These are phyloP conservation scores for Avahi laniger DNA, from an alignment of 2,797 vertebrate genomes.

Conservation along the genomic window DNA sequence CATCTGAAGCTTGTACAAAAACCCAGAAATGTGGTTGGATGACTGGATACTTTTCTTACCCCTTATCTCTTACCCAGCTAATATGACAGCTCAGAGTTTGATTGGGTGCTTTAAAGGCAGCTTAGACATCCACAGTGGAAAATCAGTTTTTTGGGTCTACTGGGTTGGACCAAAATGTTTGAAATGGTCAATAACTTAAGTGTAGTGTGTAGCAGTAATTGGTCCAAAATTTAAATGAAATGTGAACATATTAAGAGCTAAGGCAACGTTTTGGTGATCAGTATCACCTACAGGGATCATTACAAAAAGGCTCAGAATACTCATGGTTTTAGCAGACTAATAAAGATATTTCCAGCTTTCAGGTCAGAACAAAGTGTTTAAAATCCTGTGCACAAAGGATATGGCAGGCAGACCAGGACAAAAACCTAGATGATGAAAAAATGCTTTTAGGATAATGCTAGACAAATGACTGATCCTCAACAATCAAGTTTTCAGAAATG, in stretches of 20 bases:
- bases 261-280: neutral
- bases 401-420: neutral
- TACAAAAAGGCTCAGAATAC: neutral
- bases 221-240: slow-evolving; percentile 25
- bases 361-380: neutral
- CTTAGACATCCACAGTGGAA: slow-evolving; percentile 21
- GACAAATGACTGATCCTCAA: neutral
- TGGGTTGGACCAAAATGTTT: neutral
- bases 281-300: neutral
- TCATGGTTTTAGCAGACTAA: neutral
- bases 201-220: neutral
- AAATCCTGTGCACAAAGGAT: neutral
- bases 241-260: neutral
- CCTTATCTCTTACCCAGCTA: slow-evolving; percentile 73
- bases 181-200: neutral
- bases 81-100: slow-evolving; percentile 60
- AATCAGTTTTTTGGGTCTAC: neutral
- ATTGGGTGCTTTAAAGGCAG: slow-evolving; percentile 62
- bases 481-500: neutral
- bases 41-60: slow-evolving; percentile 79
- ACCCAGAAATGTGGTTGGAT: slow-evolving; percentile 73
- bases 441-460: neutral
- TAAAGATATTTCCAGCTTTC: neutral
- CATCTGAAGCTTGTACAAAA: slow-evolving; percentile 78
- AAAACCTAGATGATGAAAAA: neutral